Base-by-base conservation (phyloP, 2,113 vertebrate species). In the Lanius collurio region DNA sequence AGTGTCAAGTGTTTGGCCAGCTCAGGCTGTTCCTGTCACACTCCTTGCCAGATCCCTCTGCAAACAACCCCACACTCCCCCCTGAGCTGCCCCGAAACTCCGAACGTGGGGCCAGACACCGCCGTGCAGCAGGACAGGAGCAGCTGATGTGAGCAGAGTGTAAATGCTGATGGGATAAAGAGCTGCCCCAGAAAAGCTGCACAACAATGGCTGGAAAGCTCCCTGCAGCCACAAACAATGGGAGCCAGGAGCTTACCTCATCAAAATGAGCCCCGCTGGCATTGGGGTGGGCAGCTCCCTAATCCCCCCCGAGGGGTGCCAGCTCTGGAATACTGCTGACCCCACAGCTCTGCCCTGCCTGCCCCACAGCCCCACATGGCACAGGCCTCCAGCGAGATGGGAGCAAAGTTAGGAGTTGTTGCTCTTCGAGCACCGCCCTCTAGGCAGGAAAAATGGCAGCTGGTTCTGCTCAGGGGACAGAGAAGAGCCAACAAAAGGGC, bases 131-230 rank as follows among this genome's bases (percentile, higher is more conserved):
- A 13, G 65, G 50, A 28, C 11, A 70, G 50, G 28, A 64, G 67
- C 60, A 60, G 93, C 93, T 95, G 94, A 88, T 56, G 85, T 1
- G 46, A 89, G 69, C 83, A 11, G 69, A 7, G 12, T 73, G n/a
- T 23, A 35, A 84, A 87, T n/a, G 94, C 93, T 81, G 93, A 82
- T 1, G 1, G 76, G 39, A 92, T 21, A 69, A 71, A 96, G 94
- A 88, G 53, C 78, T 60, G 52, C 23, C 6, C 44, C 81, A 71
- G 68, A n/a, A 83, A 87, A 93, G 65, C 73, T 63, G 76, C 13
- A 55, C 71, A 79, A 95, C 95, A 95, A 95, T 60, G 74, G 71
- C 46, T 83, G 64, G 94, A 96, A 92, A 94, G 84, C 73, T 95
- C 88, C 35, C 57, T 53, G 91, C 81, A 86, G 92, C 81, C 91